Evolutionary conservation across 2,113 vertebrate genomes (phyloP).

Genomic region (Mystacornis crossleyi): DNA sequence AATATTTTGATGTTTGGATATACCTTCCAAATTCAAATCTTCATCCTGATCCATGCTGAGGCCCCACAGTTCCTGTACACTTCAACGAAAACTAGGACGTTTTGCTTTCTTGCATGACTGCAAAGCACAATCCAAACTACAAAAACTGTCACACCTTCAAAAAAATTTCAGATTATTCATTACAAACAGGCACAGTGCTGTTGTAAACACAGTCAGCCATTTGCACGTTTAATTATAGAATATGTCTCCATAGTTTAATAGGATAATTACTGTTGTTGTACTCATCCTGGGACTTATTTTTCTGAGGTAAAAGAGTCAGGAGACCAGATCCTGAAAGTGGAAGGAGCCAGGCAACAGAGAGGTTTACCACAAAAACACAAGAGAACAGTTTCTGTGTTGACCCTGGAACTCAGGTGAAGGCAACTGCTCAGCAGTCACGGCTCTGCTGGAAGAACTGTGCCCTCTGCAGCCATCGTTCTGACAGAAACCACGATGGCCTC

Average conservation of each 20-base stretch:
- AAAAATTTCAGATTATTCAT: neutral
- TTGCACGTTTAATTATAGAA: neutral
- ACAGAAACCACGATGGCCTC: neutral
- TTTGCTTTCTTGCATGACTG: neutral
- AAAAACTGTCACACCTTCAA: neutral
- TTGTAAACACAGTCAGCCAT: neutral
- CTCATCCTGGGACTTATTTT: neutral
- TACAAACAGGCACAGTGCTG: neutral
- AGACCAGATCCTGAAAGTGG: neutral
- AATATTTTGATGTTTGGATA: neutral
- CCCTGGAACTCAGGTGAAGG: neutral
- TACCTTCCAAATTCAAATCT: neutral
- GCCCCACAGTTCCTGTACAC: neutral
- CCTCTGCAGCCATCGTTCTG: neutral
- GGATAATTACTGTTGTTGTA: conserved; percentile 4
- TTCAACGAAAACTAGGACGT: neutral
- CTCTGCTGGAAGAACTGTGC: neutral
- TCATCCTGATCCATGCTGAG: neutral
- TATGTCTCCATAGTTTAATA: neutral
- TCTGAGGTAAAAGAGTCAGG: neutral
- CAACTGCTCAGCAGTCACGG: neutral
- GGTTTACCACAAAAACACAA: neutral
- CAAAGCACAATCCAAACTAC: neutral
- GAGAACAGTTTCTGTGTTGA: neutral
- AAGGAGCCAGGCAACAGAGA: neutral